These are phyloP conservation scores for Tor tambroides DNA, from an alignment of 2,113 vertebrate species.

Conservation along the genomic window DNA sequence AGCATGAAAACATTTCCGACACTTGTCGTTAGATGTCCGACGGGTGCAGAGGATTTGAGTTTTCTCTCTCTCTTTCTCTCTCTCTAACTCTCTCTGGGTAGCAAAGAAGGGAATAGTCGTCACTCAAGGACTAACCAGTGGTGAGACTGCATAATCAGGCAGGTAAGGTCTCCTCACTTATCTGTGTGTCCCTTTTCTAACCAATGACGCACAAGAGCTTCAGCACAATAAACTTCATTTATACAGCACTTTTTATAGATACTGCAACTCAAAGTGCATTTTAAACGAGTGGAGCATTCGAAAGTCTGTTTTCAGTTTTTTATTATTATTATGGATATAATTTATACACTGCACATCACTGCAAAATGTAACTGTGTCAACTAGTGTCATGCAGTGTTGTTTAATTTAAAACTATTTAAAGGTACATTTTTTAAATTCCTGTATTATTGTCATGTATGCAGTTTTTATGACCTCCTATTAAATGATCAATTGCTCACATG, in stretches of 20 bases:
- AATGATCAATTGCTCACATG: not conserved
- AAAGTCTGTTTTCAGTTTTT: not conserved
- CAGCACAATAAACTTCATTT: constrained; percentile 24
- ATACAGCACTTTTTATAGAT: constrained; percentile 6
- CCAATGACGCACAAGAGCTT: constrained; percentile 21
- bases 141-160: constrained; percentile 33
- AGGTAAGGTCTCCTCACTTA: constrained; percentile 37
- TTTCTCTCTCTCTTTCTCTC: not conserved
- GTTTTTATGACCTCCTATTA: not conserved
- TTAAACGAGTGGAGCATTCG: not conserved
- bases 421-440: not conserved
- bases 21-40: constrained; percentile 44
- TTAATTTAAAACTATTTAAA: not conserved
- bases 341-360: not conserved
- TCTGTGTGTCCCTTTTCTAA: not conserved
- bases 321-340: not conserved
- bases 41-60: constrained; percentile 33
- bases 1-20: constrained; percentile 53
- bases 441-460: not conserved
- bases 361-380: not conserved
- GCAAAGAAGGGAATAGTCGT: constrained; percentile 2
- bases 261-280: constrained; percentile 12
- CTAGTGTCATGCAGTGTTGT: not conserved
- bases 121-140: constrained; percentile 31
- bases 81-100: constrained; percentile 23